Evolutionary conservation across 2,888 invertebrate species (phyloP).

Genomic region (Branchipolynoe longqiensis): DNA sequence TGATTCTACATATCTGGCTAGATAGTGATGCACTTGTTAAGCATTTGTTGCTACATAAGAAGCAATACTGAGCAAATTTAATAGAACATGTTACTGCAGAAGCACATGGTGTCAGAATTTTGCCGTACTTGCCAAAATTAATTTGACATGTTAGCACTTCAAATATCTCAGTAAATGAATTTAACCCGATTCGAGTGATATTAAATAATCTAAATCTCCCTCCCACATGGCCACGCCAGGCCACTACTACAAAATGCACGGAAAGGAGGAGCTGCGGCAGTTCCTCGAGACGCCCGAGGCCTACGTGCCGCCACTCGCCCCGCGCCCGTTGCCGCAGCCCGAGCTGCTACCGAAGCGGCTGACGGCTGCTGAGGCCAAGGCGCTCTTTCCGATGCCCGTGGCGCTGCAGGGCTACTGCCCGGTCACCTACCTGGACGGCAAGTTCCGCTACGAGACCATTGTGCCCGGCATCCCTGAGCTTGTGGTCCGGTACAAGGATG

Average conservation of each 20-base stretch:
- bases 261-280: conserved; percentile 74
- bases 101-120: too few species aligned
- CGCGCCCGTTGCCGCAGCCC: conserved; percentile 76
- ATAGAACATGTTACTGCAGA: too few species aligned
- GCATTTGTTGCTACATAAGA: too few species aligned
- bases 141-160: too few species aligned
- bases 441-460: conserved; percentile 80
- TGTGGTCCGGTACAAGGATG: conserved; percentile 79
- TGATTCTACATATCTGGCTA: too few species aligned
- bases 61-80: too few species aligned
- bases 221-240: conserved; percentile 75
- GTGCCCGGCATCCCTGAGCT: conserved; percentile 78
- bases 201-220: too few species aligned
- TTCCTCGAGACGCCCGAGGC: conserved; percentile 79
- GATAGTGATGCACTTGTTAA: too few species aligned
- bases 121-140: too few species aligned
- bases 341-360: conserved; percentile 76
- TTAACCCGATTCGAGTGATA: not conserved
- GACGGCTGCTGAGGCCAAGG: conserved; percentile 72
- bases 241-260: conserved; percentile 81
- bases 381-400: conserved; percentile 72
- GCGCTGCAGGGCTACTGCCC: conserved; percentile 81
- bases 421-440: conserved; percentile 81
- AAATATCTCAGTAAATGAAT: not conserved
- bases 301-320: conserved; percentile 79